Base-by-base conservation (phyloP, 2,888 invertebrate genomes). In the Stramonita haemastoma region DNA sequence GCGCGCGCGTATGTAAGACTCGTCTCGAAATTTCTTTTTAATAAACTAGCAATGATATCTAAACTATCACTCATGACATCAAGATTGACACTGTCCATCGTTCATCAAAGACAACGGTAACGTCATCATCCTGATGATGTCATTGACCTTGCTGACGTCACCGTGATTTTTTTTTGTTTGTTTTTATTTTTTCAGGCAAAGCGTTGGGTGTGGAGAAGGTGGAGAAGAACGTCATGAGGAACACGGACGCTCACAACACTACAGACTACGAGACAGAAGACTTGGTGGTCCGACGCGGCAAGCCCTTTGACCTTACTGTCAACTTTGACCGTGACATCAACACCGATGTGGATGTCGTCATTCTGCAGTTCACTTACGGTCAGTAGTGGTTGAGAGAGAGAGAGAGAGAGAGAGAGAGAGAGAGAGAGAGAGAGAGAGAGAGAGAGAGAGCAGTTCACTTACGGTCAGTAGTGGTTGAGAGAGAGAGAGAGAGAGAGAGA, bases 271-370 rank as follows among this genome's bases (percentile, higher is more conserved):
- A 95, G 86, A 91, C 92, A n/a, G 90, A 92, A 0, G 91, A 93
- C 57, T 91, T 95, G 57, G 93, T 95, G 36, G 91, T 95, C n/a
- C 91, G 95, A 34, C 91, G 95, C 26, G 95, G 95, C 11, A 92
- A 93, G 87, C 90, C 91, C 1, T 95, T 95, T 90, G 92, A 92
- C n/a, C 70, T 95, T n/a, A 90, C 92, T 34, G 32, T 95, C 19
- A 92, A 83, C 22, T 95, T 95, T 91, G 94, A 95, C 89, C 90
- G 94, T n/a, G 90, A 93, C 17, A 92, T 94, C 83, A 90, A 94
- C 87, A 73, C 70, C 11, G 90, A 91, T 0, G 90, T 89, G 32
- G 95, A 95, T 83, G 34, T 70, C n/a, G 87, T 95, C 36, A 87
- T 91, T 34, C 89, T 95, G 22, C 93, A 94, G 91, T 93, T 95